phyloP scores from a whole-genome alignment of 2,113 vertebrate species.

The Sturnira hondurensis region DNA sequence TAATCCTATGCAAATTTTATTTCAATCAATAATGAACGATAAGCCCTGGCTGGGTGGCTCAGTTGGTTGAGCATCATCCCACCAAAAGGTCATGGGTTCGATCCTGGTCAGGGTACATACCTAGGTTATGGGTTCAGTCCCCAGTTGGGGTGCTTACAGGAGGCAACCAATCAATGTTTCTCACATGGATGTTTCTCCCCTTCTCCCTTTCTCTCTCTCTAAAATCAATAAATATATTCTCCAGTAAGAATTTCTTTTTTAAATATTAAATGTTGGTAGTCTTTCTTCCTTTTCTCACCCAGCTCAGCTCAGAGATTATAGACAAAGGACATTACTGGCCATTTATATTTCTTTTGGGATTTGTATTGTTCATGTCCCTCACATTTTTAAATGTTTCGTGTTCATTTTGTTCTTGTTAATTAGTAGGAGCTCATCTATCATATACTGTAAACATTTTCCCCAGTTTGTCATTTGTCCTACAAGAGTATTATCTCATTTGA shows the following conservation, averaged over 20 bases:
- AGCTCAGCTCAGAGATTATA: not conserved
- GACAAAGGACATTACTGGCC: not conserved
- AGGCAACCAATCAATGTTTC: no score
- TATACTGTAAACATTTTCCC: not conserved
- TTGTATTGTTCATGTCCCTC: not conserved
- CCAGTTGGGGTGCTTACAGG: no score
- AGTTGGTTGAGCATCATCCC: no score
- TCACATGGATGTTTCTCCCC: no score
- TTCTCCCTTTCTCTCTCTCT: no score
- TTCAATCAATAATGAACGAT: not conserved
- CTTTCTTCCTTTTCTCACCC: not conserved
- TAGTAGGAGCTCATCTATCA: not conserved
- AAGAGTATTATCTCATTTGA: not conserved
- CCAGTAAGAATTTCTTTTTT: no score
- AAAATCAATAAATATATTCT: no score
- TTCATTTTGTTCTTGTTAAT: not conserved
- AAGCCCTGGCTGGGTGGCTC: no score
- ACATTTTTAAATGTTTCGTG: not conserved
- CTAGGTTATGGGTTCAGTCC: no score
- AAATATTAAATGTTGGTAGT: not conserved
- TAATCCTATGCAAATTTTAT: not conserved
- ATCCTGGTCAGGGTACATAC: no score
- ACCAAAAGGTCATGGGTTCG: no score
- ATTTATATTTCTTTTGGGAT: not conserved
- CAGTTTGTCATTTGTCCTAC: not conserved